These are phyloP conservation scores for Syrphus vitripennis DNA, from an alignment of 2,888 invertebrate species.

Conservation along the genomic window DNA sequence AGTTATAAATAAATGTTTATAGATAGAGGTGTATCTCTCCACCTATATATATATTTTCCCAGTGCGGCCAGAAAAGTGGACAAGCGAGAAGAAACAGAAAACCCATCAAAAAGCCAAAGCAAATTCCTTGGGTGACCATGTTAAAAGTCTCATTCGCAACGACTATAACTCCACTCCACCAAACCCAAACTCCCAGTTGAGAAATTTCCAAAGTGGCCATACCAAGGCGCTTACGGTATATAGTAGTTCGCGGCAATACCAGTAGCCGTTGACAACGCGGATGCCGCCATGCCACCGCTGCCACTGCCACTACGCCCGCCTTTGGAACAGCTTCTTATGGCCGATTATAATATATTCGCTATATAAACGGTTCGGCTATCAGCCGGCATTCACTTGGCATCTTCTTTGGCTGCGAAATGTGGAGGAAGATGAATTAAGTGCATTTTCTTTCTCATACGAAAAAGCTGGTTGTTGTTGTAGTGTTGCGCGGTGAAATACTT, in stretches of 20 bases:
- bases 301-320: background rate
- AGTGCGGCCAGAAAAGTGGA: constrained; percentile 24
- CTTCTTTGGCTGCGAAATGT: constrained; percentile 11
- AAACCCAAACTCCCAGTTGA: constrained; percentile 55
- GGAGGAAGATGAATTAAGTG: constrained; percentile 71
- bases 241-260: constrained; percentile 59
- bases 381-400: constrained; percentile 25
- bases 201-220: constrained; percentile 47
- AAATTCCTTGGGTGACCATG: constrained; percentile 59
- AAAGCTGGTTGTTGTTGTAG: background rate
- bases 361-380: constrained; percentile 45
- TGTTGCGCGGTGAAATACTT: constrained; percentile 46
- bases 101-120: constrained; percentile 61
- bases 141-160: constrained; percentile 50
- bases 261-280: constrained; percentile 46
- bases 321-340: constrained; percentile 33
- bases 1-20: constrained; percentile 50
- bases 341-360: constrained; percentile 67
- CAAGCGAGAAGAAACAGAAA: constrained; percentile 34
- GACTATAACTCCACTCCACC: background rate
- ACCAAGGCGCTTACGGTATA: constrained; percentile 63
- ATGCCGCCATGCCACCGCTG: background rate
- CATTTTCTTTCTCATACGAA: constrained; percentile 52
- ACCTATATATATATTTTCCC: background rate
- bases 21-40: too few species aligned